A percentile compares a stretch with the other conserved stretches of the same genome.
Conservation (phyloP, 2,888 invertebrate species). For the Hyles lineata region DNA sequence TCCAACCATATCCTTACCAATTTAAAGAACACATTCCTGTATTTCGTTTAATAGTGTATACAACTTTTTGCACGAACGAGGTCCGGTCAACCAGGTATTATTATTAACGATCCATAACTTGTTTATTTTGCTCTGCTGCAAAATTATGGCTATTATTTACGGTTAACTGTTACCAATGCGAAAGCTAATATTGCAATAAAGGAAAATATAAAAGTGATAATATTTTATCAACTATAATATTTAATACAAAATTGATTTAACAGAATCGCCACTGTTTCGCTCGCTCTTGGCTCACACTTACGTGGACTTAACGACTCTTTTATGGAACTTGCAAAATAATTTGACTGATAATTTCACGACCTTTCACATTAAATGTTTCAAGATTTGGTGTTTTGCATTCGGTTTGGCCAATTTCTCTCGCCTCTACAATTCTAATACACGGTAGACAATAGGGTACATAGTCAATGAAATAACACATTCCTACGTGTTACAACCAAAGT, state of each 20-base stretch:
- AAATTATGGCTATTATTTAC: slow-evolving; percentile 23
- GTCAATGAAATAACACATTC: background rate
- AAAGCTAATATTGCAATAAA: background rate
- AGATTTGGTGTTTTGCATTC: no score
- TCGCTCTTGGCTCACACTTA: no score
- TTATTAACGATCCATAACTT: slow-evolving; percentile 15
- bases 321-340: no score
- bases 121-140: slow-evolving; percentile 9
- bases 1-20: background rate
- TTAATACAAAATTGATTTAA: no score
- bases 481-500: slow-evolving; percentile 11
- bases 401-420: background rate
- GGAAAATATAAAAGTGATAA: slow-evolving; percentile 7
- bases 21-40: slow-evolving; percentile 2
- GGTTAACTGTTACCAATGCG: background rate
- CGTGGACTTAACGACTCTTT: no score
- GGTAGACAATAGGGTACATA: background rate
- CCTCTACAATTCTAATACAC: background rate
- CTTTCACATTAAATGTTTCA: no score
- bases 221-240: no score
- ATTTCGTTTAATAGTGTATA: background rate
- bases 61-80: background rate
- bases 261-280: no score
- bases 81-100: slow-evolving; percentile 19
- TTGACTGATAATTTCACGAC: no score